Base-by-base conservation (phyloP, 2,113 vertebrate species). In the Tichodroma muraria region DNA sequence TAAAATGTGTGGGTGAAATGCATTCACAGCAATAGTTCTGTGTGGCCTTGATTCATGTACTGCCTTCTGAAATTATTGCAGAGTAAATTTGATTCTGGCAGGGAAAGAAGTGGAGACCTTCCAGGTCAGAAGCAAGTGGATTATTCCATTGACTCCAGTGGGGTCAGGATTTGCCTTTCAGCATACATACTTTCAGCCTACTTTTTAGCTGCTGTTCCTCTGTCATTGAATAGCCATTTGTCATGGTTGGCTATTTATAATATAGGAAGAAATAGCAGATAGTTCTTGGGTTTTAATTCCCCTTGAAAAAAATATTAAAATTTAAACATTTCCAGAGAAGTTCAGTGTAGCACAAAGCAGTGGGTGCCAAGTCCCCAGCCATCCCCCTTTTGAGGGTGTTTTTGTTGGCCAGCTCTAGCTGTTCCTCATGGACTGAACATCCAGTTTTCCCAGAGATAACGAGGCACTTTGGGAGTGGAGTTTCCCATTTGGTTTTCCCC, bases 31-130 rank as follows among this genome's bases (percentile, higher is more conserved):
- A 63, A 3, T 45, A 81, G 33, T 50, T 81, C 35, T 69, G 4
- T 69, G 21, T 42, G 11, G 61, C 76, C 49, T 59, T 85, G 57
- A 76, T 94, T 94, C 82, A 76, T 44, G n/a, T 87, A 49, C 40
- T 88, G 8, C 71, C 82, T 77, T 90, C 72, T 5, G 28, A 86
- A 96, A 59, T 56, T 59, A 81, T 52, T 84, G 73, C 69, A 79
- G 80, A 81, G 49, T 89, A 59, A 35, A 59, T 87, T 76, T 87
- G 22, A 75, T 94, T 76, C 70, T 91, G 73, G 13, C 69, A 81
- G 56, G 25, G 22, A 82, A 64, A 68, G 40, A 22, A 88, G 10
- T 22, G 21, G 45, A 93, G 72, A 70, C 54, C 50, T 86, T 93
- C 50, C 69, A 59, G 56, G 57, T 45, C 52, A 87, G 68, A 92